Evolutionary conservation across 2,888 invertebrate genomes (phyloP), one percentile per base, ranked within the genome.

Genomic region (Capitulum mitella): DNA sequence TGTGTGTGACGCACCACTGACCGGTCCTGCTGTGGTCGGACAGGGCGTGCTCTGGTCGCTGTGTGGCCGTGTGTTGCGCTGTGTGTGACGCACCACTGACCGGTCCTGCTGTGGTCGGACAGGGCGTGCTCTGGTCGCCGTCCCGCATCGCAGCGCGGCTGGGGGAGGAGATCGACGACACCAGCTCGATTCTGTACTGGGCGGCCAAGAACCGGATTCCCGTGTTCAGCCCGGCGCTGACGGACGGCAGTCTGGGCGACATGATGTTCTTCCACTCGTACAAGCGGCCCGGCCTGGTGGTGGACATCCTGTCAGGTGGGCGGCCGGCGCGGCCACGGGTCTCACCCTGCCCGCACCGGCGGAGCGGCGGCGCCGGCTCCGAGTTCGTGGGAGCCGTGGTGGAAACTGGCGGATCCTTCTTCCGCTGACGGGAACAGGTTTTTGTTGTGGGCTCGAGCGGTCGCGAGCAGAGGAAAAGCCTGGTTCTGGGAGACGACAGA

Each of bases 261-360:
- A 98, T 99, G 98, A 93, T 99, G 90, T 99, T 96, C 86, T 97
- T 99, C 85, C 98, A 99, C 87, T 95, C 97, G 0, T 97, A 92
- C 85, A 92, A 91, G 83, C 43, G 19, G 43, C 95, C 98, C 0
- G 98, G 98, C 0, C 88, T 99, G 14, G 88, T 97, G 46, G 87
- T 99, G 77, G 99, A 99, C 85, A 95, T 99, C 84, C 88, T 97
- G 37, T 92, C 95, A 85, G 92, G 92, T 91, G 84, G 80, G 78
- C 64, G 34, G 32, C 46, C n/a, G n/a, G n/a, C n/a, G n/a, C n/a
- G n/a, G n/a, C n/a, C n/a, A n/a, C n/a, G n/a, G n/a, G n/a, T n/a
- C n/a, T n/a, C n/a, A n/a, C n/a, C n/a, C n/a, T n/a, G n/a, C n/a
- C n/a, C n/a, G n/a, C n/a, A n/a, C n/a, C n/a, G n/a, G n/a, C n/a